Evolutionary conservation across 2,888 invertebrate genomes (phyloP).

Genomic region (Neoaliturus tenellus): DNA sequence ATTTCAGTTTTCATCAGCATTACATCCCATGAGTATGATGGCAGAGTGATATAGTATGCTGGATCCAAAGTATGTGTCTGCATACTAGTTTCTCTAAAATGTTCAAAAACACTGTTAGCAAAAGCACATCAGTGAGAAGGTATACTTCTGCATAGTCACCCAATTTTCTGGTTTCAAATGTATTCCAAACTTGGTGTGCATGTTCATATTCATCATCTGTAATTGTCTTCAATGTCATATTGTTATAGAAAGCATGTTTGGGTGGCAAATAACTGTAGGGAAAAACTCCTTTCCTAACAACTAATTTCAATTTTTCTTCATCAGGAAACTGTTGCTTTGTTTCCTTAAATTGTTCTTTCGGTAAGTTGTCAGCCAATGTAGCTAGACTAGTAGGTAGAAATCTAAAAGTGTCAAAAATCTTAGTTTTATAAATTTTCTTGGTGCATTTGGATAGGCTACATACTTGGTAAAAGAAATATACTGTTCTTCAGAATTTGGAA

Average conservation of each 20-base stretch:
- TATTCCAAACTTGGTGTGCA: slow-evolving; percentile 69
- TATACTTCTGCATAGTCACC: slow-evolving; percentile 68
- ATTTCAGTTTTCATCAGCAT: slow-evolving; percentile 53
- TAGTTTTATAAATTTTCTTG: too few relatives aligned
- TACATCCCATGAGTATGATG: slow-evolving; percentile 41
- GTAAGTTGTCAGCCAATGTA: too few relatives aligned
- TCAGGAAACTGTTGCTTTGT: too few relatives aligned
- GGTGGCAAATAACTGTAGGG: slow-evolving; percentile 67
- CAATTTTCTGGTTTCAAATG: slow-evolving; percentile 68
- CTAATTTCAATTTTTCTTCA: neutral
- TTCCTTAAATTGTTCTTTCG: too few relatives aligned
- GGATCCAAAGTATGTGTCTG: slow-evolving; percentile 53
- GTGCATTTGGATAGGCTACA: too few relatives aligned
- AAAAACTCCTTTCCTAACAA: slow-evolving; percentile 55
- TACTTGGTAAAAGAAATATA: too few relatives aligned
- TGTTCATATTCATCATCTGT: slow-evolving; percentile 68
- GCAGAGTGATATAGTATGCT: slow-evolving; percentile 51
- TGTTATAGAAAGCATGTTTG: slow-evolving; percentile 65
- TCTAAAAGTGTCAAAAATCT: too few relatives aligned
- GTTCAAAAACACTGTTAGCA: slow-evolving; percentile 59
- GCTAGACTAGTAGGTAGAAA: too few relatives aligned
- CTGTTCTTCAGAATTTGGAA: too few relatives aligned
- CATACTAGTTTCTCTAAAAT: slow-evolving; percentile 53
- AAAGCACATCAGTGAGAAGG: slow-evolving; percentile 41
- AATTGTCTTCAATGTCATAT: slow-evolving; percentile 63